These are phyloP conservation scores for Neotoma lepida DNA, from an alignment of 2,113 vertebrate genomes.

Conservation along the genomic window DNA sequence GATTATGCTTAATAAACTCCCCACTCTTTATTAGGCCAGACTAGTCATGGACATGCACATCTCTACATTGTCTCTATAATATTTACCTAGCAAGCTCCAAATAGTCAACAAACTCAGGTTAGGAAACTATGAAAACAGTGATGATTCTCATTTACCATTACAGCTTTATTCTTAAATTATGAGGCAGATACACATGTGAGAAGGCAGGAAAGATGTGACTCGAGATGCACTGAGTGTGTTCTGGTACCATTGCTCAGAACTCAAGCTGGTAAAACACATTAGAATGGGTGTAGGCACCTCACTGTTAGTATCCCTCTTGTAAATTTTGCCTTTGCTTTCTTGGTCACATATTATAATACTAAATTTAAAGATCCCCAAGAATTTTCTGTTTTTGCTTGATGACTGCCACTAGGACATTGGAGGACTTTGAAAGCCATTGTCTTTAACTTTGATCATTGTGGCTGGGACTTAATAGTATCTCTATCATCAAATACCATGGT, in stretches of 20 bases:
- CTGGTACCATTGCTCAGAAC: background rate
- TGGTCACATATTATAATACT: background rate
- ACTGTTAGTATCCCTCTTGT: background rate
- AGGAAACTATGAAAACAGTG: constrained; percentile 22
- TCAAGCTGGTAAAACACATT: background rate
- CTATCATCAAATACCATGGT: background rate
- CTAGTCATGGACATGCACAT: background rate
- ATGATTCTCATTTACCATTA: constrained; percentile 29
- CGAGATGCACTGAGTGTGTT: background rate
- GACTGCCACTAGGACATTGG: background rate
- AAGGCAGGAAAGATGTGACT: background rate
- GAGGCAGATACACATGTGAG: background rate
- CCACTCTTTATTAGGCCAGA: constrained; percentile 8
- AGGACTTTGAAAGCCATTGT: background rate
- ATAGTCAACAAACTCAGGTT: constrained; percentile 23
- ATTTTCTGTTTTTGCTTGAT: background rate
- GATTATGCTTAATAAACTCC: constrained; percentile 1
- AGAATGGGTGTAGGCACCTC: background rate
- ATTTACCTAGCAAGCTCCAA: background rate
- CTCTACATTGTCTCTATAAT: background rate
- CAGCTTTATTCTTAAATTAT: constrained; percentile 20
- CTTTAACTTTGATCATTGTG: background rate
- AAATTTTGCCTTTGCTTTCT: background rate
- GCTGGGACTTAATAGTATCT: background rate
- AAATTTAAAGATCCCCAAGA: background rate